These are phyloP conservation scores for Sebastes schlegelii DNA, from an alignment of 2,113 vertebrate species.

Conservation along the genomic window DNA sequence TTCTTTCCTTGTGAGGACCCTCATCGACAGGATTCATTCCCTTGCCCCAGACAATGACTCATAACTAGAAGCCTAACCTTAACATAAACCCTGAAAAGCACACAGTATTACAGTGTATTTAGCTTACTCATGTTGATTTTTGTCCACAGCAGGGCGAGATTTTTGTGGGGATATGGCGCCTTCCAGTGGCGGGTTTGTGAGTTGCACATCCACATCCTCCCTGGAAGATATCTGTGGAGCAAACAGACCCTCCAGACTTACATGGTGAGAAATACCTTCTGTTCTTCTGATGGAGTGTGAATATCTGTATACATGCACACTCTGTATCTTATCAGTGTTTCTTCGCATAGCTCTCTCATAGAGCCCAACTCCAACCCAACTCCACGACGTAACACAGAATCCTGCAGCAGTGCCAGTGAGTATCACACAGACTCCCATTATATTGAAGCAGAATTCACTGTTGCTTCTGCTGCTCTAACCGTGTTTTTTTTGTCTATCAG, in stretches of 20 bases:
- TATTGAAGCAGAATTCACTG: background rate
- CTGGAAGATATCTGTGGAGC: slow-evolving; percentile 60
- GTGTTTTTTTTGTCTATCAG: slow-evolving; percentile 39
- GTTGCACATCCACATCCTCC: slow-evolving; percentile 60
- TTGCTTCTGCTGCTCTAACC: slow-evolving; percentile 7
- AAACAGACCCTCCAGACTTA: slow-evolving; percentile 11
- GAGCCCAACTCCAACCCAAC: background rate
- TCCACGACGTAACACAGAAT: background rate
- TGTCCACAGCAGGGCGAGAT: slow-evolving; percentile 46
- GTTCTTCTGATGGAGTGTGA: background rate
- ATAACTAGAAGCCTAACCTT: too few species aligned
- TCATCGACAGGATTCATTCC: too few species aligned
- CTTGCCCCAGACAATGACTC: background rate
- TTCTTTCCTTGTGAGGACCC: background rate
- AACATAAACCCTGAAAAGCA: background rate
- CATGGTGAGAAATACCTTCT: slow-evolving; percentile 64
- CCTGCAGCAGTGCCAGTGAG: slow-evolving; percentile 61
- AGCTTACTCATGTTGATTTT: slow-evolving; percentile 3
- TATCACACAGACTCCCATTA: background rate
- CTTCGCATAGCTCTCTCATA: slow-evolving; percentile 39
- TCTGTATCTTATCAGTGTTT: slow-evolving; percentile 1
- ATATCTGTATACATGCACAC: background rate
- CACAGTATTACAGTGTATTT: too few species aligned
- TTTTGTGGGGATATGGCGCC: slow-evolving; percentile 43
- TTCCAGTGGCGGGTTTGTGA: slow-evolving; percentile 64